Percentiles rank a stretch among this genome's conserved stretches.
These are phyloP conservation scores for Yasuhikotakia modesta DNA, from an alignment of 2,797 vertebrate species.

Conservation along the genomic window DNA sequence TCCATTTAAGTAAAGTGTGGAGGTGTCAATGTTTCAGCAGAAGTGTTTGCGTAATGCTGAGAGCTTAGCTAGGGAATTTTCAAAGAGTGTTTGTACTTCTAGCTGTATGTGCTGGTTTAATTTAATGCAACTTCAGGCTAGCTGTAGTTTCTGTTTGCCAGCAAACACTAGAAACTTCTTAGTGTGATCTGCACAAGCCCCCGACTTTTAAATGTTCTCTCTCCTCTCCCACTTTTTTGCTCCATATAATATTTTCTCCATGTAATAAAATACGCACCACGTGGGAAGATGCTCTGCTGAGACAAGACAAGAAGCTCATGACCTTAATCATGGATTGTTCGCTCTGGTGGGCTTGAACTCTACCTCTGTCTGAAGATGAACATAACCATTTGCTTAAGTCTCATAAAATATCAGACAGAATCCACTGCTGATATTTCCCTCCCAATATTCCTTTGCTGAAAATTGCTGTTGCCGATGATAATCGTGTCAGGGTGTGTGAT, in stretches of 20 bases:
- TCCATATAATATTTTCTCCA: slow-evolving; percentile 14
- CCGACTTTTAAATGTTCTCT: slow-evolving; percentile 51
- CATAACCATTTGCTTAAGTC: slow-evolving; percentile 12
- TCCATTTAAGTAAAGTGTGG: slow-evolving; percentile 44
- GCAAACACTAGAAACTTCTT: slow-evolving; percentile 52
- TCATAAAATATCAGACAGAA: slow-evolving; percentile 27
- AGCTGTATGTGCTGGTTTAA: slow-evolving; percentile 50
- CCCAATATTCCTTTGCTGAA: slow-evolving; percentile 20
- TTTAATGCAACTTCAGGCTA: slow-evolving; percentile 48
- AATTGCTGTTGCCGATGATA: slow-evolving; percentile 29
- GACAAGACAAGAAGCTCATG: slow-evolving; percentile 84
- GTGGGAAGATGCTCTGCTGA: slow-evolving; percentile 80
- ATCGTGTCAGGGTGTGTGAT: slow-evolving; percentile 46
- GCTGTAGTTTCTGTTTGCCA: slow-evolving; percentile 47
- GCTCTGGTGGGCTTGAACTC: slow-evolving; percentile 83
- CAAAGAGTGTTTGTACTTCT: slow-evolving; percentile 41
- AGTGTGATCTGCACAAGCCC: slow-evolving; percentile 46
- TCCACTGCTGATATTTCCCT: slow-evolving; percentile 36
- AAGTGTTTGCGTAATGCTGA: slow-evolving; percentile 39
- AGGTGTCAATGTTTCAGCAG: slow-evolving; percentile 41
- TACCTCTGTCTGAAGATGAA: slow-evolving; percentile 79
- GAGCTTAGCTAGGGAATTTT: slow-evolving; percentile 51
- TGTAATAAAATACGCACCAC: slow-evolving; percentile 63
- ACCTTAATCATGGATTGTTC: slow-evolving; percentile 93
- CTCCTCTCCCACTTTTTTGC: slow-evolving; percentile 1